Base-by-base conservation (phyloP, 2,113 vertebrate species). In the Oryzias curvinotus region DNA sequence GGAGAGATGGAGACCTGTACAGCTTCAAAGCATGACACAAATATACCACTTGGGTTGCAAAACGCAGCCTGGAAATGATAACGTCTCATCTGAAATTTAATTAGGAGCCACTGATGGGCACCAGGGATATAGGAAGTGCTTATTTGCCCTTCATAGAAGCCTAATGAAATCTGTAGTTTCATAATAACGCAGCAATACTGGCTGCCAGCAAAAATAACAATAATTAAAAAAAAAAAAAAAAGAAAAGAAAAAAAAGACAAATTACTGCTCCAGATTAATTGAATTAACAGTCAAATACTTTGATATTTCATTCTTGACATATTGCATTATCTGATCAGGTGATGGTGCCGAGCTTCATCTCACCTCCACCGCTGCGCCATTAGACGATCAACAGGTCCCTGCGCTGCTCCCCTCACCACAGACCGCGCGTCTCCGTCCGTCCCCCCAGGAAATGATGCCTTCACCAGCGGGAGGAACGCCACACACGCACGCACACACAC, bases 301-400 rank as follows among this genome's bases (percentile, higher is more conserved):
- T 23, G 12, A 36, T 10, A 36, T 36, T 36, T 36, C 36, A 36
- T 12, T 28, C 1, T 1, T 36, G 36, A 36, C 36, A 36, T 36
- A 36, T 36, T 36, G 36, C 3, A 12, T 77, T 65, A 46, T 57
- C 54, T 43, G 71, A 66, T 41, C 46, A 21, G 4, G n/a, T 42
- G 56, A 57, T 56, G 57, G 46, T 43, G 17, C 61, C 66, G 71
- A 71, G 75, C 48, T 64, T 49, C 28, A 25, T 70, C 80, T 87
- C 81, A 87, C 84, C 87, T 90, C 82, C 81, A 83, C 81, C 42
- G 63, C 71, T 30, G 74, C 63, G 68, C 61, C 66, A 52, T 71
- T 44, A 72, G 77, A 64, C 59, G 51, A 81, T 87, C 89, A 89
- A 89, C 89, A 90, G 87, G 87, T 88, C 70, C 65, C 63, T 57